A percentile compares a stretch with the other conserved stretches of the same genome.
These are phyloP conservation scores for Sebastes minor DNA, from an alignment of 2,797 vertebrate species.

Conservation along the genomic window DNA sequence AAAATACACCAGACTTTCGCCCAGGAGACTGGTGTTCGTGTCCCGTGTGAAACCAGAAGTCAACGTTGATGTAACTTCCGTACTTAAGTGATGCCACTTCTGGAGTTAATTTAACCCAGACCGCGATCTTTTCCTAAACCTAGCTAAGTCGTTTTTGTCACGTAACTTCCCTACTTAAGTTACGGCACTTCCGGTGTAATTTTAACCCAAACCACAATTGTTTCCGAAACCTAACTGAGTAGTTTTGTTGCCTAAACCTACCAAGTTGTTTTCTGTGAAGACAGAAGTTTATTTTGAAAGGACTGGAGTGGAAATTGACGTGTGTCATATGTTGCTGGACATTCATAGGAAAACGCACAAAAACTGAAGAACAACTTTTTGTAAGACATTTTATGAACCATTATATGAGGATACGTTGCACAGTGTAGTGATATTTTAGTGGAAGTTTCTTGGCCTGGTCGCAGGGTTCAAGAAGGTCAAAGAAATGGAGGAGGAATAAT, in stretches of 20 bases:
- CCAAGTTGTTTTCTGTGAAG: neutral
- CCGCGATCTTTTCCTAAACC: neutral
- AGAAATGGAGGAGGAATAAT: slow-evolving; percentile 20
- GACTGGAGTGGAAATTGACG: neutral
- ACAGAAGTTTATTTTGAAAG: fast-evolving
- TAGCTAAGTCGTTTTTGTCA: neutral
- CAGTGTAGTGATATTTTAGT: neutral
- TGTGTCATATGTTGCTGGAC: fast-evolving
- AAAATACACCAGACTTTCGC: too few relatives aligned
- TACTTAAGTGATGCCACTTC: neutral
- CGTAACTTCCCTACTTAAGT: neutral
- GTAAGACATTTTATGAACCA: neutral
- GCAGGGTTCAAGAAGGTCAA: slow-evolving; percentile 7
- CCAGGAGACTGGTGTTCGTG: neutral
- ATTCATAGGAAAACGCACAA: neutral
- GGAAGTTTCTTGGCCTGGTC: neutral
- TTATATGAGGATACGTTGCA: neutral
- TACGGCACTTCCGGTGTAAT: neutral
- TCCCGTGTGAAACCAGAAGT: neutral
- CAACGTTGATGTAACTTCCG: neutral
- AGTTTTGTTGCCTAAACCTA: neutral
- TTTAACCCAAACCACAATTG: neutral
- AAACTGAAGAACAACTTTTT: too few relatives aligned
- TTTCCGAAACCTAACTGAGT: neutral
- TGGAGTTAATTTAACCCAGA: neutral